Base-by-base conservation (phyloP, 1,140 invertebrate species). In the Magallana ariakensis region DNA sequence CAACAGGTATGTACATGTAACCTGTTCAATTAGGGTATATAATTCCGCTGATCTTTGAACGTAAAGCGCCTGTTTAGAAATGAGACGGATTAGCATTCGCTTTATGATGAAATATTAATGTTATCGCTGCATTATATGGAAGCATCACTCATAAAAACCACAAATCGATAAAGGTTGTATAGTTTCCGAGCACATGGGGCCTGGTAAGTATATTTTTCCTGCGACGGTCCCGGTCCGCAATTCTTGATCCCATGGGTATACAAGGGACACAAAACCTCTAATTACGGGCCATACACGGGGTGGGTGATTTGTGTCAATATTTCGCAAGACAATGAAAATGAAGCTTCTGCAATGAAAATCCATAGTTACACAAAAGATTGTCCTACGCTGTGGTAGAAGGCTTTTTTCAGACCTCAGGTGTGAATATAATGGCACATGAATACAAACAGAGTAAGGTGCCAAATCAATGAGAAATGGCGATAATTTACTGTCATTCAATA, bases 401-500 rank as follows among this genome's bases (percentile, higher is more conserved):
- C 66, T 75, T 75, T 13, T 46, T 75, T 75, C 66, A 33, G 66
- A 13, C 10, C 26, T 75, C 66, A 75, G 66, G 66, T 75, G 66
- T 8, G 22, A 26, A 26, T 26, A 75, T 75, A 26, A 75, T 26
- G 66, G 66, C 66, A 26, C 66, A 75, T 19, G 66, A 75, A 75
- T 75, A 26, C 11, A 75, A 75, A 16, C 58, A 62, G 16, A 26
- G 10, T 13, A 26, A 26, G 66, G 66, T 75, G 22, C 33, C 66
- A 19, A 22, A 75, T 75, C 66, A 75, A 75, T 75, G 19, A 22
- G 22, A 46, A 75, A 9, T 75, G 33, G 66, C 33, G 66, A 75
- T 75, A 75, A 75, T 75, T 75, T 75, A 22, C 19, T 75, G 66
- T 75, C 66, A 26, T 75, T 75, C 66, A 75, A 75, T 75, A 26